Percentiles rank a stretch among this genome's conserved stretches.
Conservation (phyloP, 2,888 invertebrate genomes). For the Andrena hattorfiana region DNA sequence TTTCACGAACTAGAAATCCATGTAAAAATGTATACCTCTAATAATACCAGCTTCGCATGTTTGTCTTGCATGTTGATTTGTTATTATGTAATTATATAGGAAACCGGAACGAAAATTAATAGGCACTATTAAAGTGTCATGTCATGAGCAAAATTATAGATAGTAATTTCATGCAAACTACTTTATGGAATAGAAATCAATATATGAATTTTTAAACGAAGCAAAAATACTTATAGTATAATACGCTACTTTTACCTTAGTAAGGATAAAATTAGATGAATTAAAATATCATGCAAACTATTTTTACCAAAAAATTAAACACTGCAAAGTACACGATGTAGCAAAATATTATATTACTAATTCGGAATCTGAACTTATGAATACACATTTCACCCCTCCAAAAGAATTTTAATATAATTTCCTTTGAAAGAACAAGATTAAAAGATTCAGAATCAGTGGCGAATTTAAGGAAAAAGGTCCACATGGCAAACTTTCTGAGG, state of each 20-base stretch:
- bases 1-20: not conserved
- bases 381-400: not conserved
- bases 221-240: not conserved
- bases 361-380: not conserved
- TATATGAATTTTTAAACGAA: not conserved
- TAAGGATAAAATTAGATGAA: not conserved
- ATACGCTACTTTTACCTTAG: not conserved
- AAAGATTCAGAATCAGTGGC: not conserved
- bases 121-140: not conserved
- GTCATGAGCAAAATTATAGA: not conserved
- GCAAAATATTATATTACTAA: not conserved
- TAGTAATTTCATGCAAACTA: conserved; percentile 5
- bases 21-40: not conserved
- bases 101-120: conserved; percentile 10
- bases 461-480: no score
- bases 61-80: conserved; percentile 11
- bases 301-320: not conserved
- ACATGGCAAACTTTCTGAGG: no score
- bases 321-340: not conserved
- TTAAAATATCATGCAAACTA: not conserved
- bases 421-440: not conserved
- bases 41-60: conserved; percentile 4
- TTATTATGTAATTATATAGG: conserved; percentile 14
- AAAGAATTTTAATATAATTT: not conserved
- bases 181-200: not conserved